phyloP scores from a whole-genome alignment of 2,797 vertebrate genomes.

The Jordanella pulchra region DNA sequence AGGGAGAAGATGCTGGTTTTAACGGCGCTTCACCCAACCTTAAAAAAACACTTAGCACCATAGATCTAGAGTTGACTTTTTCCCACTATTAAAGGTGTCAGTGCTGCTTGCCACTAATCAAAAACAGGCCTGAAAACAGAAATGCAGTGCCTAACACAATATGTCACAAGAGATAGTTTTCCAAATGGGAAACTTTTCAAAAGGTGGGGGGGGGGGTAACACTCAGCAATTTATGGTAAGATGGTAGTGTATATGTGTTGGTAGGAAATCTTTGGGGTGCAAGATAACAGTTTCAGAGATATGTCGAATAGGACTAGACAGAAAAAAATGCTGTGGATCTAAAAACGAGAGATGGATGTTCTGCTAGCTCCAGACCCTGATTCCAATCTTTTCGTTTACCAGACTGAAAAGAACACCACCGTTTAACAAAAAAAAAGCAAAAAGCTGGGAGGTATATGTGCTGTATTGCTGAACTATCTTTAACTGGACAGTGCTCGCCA shows the following conservation, averaged over 20 bases:
- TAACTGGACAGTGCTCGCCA: conserved; percentile 34
- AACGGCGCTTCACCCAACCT: conserved; percentile 76
- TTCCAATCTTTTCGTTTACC: conserved; percentile 73
- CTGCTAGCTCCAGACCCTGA: conserved; percentile 44
- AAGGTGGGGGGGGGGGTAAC: conserved; percentile 29
- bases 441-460: conserved; percentile 34
- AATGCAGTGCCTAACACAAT: conserved; percentile 58
- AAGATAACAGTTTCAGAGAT: conserved; percentile 58
- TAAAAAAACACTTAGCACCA: conserved; percentile 75
- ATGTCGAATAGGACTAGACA: conserved; percentile 37
- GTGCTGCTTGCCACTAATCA: conserved; percentile 56
- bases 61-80: conserved; percentile 60
- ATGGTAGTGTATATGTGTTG: conserved; percentile 26
- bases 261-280: conserved; percentile 43
- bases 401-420: conserved; percentile 49
- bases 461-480: conserved; percentile 13
- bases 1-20: conserved; percentile 68
- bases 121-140: conserved; percentile 62
- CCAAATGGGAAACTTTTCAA: conserved; percentile 57
- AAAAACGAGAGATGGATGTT: conserved; percentile 39
- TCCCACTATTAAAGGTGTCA: conserved; percentile 58
- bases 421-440: conserved; percentile 49
- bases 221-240: conserved; percentile 41
- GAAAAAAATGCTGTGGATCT: conserved; percentile 59
- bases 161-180: conserved; percentile 59